These are phyloP conservation scores for Aproaerema taeniolella DNA, from an alignment of 2,888 invertebrate species.

Conservation along the genomic window DNA sequence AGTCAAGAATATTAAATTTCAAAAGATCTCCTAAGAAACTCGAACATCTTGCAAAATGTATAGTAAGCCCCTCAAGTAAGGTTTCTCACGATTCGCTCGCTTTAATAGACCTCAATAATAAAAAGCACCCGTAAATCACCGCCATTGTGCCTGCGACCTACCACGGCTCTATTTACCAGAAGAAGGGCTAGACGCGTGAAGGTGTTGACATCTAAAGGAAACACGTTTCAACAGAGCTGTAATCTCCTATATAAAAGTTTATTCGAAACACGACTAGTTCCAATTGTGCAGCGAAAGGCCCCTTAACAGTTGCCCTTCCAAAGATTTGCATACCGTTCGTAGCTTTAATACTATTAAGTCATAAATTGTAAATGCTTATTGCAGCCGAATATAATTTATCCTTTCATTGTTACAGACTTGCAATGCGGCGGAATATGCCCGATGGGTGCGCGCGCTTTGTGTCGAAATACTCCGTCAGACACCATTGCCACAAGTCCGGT, in stretches of 20 bases:
- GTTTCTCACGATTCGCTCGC: slow-evolving; percentile 68
- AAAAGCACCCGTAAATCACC: slow-evolving; percentile 69
- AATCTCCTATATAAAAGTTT: slow-evolving; percentile 21
- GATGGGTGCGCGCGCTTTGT: slow-evolving; percentile 85
- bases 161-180: slow-evolving; percentile 61
- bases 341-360: slow-evolving; percentile 29
- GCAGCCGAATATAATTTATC: slow-evolving; percentile 24
- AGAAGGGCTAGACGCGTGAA: slow-evolving; percentile 69
- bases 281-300: slow-evolving; percentile 36
- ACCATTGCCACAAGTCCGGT: slow-evolving; percentile 83
- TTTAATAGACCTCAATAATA: slow-evolving; percentile 65
- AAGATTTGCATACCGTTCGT: slow-evolving; percentile 18
- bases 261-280: slow-evolving; percentile 30
- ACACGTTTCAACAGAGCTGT: slow-evolving; percentile 43
- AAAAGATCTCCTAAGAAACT: too few species aligned
- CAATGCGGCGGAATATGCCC: slow-evolving; percentile 82
- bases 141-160: slow-evolving; percentile 61
- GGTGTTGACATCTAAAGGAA: slow-evolving; percentile 69
- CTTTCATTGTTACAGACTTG: slow-evolving; percentile 78
- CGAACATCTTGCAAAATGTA: slow-evolving; percentile 52
- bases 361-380: slow-evolving; percentile 33
- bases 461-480: slow-evolving; percentile 86
- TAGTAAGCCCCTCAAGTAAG: slow-evolving; percentile 43
- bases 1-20: too few species aligned
- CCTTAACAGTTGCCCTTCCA: too few species aligned